Conservation (phyloP, 2,113 vertebrate genomes). For the Willisornis vidua region DNA sequence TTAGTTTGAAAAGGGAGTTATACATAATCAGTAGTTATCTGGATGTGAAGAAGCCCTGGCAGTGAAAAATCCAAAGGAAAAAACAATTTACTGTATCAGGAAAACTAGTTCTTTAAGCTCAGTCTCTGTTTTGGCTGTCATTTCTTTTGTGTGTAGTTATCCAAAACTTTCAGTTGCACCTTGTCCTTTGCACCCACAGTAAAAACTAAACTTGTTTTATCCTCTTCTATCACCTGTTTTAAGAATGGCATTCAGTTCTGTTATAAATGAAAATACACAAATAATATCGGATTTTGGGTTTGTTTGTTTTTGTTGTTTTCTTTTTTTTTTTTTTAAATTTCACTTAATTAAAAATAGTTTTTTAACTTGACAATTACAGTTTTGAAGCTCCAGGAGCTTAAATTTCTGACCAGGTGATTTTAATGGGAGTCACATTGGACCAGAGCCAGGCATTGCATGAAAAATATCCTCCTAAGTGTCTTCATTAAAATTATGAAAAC, state of each 20-base stretch:
- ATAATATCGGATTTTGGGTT: accelerated
- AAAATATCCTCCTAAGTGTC: constrained; percentile 6
- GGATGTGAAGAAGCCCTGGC: not conserved
- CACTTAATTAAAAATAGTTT: not conserved
- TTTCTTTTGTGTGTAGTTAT: not conserved
- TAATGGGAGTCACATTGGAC: not conserved
- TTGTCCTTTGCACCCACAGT: not conserved
- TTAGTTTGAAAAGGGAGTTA: not conserved
- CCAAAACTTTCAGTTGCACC: not conserved
- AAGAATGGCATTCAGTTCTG: not conserved
- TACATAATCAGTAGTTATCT: not conserved
- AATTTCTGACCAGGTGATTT: constrained; percentile 3
- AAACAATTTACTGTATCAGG: not conserved
- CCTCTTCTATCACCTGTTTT: not conserved
- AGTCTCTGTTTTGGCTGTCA: not conserved
- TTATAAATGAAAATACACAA: not conserved
- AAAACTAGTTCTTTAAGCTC: not conserved
- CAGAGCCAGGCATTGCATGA: not conserved
- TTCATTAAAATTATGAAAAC: constrained; percentile 32
- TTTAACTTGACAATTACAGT: not conserved
- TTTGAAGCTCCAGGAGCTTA: not conserved
- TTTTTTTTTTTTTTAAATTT: not conserved
- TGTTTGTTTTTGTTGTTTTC: not conserved
- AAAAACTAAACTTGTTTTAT: not conserved
- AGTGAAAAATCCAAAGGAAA: not conserved